These are phyloP conservation scores for Hybognathus amarus DNA, from an alignment of 2,797 vertebrate species.

Conservation along the genomic window DNA sequence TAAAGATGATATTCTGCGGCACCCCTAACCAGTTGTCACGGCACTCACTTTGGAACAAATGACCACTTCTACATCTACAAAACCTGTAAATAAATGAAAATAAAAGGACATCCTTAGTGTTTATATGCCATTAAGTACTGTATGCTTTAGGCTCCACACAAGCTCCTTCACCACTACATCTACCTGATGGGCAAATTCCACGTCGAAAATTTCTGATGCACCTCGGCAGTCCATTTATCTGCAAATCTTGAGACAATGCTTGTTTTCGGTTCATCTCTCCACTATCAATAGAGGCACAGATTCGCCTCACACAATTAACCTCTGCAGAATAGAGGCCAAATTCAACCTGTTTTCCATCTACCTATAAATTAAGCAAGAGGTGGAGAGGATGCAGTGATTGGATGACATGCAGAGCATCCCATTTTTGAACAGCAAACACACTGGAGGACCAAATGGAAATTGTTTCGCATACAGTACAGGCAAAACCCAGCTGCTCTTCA, in stretches of 20 bases:
- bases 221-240: conserved; percentile 40
- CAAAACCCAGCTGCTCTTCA: conserved; percentile 41
- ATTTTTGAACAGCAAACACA: conserved; percentile 61
- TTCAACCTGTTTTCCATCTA: conserved; percentile 46
- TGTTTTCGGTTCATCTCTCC: conserved; percentile 48
- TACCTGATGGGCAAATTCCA: conserved; percentile 4
- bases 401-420: conserved; percentile 36
- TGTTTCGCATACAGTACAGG: conserved; percentile 43
- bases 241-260: conserved; percentile 44
- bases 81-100: background rate
- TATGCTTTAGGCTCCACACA: background rate
- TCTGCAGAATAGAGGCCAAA: conserved; percentile 45
- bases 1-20: no score
- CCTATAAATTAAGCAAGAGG: conserved; percentile 52
- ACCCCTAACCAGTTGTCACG: no score
- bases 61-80: background rate
- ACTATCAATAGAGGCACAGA: conserved; percentile 44
- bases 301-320: conserved; percentile 57
- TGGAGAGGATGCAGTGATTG: conserved; percentile 54
- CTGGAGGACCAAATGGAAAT: conserved; percentile 52
- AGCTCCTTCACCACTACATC: conserved; percentile 24
- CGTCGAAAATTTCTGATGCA: conserved; percentile 7
- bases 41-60: no score
- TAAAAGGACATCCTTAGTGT: conserved; percentile 1
- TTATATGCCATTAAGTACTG: background rate